phyloP scores from a whole-genome alignment of 2,888 invertebrate species.

The Hemistola chrysoprasaria region DNA sequence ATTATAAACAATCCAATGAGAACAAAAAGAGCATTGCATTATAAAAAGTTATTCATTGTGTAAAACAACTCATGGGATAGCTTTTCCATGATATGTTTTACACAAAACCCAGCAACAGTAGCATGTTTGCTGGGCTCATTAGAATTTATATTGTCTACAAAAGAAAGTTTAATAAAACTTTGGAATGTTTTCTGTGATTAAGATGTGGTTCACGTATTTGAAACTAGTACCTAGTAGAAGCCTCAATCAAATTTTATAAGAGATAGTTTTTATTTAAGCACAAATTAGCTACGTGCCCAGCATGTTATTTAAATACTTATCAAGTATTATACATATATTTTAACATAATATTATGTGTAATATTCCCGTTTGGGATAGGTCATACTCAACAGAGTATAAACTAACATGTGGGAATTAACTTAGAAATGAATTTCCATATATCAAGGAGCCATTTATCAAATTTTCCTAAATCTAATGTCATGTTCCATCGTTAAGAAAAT shows the following conservation, averaged over 20 bases:
- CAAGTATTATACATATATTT: too few species aligned
- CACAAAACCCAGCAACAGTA: slow-evolving; percentile 44
- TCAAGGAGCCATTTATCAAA: slow-evolving; percentile 33
- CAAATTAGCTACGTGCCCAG: too few species aligned
- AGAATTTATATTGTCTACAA: slow-evolving; percentile 37
- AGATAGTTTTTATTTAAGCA: too few species aligned
- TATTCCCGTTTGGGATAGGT: too few species aligned
- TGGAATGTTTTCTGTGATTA: slow-evolving; percentile 23
- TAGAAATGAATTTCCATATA: not conserved
- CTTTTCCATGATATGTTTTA: too few species aligned
- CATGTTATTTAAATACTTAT: too few species aligned
- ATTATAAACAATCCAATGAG: slow-evolving; percentile 32
- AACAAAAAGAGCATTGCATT: slow-evolving; percentile 25
- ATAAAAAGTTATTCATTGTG: slow-evolving; percentile 36
- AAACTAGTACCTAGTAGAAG: too few species aligned
- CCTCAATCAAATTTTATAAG: too few species aligned
- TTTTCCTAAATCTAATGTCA: slow-evolving; percentile 37
- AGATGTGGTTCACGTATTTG: slow-evolving; percentile 15
- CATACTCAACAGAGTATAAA: too few species aligned
- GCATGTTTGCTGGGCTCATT: slow-evolving; percentile 36
- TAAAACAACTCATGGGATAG: too few species aligned
- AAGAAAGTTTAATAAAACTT: slow-evolving; percentile 24
- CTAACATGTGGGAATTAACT: not conserved
- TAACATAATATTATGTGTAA: too few species aligned
- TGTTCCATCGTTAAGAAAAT: slow-evolving; percentile 32